These are phyloP conservation scores for Lagenorhynchus albirostris DNA, from an alignment of 2,113 vertebrate genomes.

Conservation along the genomic window DNA sequence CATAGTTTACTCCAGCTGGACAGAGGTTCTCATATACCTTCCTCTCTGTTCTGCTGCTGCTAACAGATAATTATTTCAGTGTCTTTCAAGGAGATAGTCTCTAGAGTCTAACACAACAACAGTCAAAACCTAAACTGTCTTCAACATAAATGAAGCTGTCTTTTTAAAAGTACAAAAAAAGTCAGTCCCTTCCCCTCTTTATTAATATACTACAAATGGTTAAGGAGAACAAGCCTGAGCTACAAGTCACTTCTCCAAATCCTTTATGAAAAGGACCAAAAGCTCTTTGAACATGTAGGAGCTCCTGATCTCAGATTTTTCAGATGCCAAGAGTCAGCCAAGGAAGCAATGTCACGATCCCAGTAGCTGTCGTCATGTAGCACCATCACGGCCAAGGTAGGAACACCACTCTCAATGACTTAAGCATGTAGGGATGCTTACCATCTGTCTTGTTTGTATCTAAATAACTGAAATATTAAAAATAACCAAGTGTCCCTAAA, in stretches of 20 bases:
- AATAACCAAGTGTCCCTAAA: not conserved
- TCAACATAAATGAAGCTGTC: not conserved
- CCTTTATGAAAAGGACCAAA: not conserved
- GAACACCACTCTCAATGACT: not conserved
- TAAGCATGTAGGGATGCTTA: not conserved
- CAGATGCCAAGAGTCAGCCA: not conserved
- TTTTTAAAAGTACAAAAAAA: not conserved
- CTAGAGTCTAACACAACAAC: not conserved
- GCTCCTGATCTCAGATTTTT: not conserved
- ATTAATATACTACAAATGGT: not conserved
- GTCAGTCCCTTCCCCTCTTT: not conserved
- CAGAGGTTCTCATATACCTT: not conserved
- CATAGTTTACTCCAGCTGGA: not conserved
- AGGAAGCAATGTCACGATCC: not conserved
- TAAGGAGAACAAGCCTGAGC: not conserved
- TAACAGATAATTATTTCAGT: not conserved
- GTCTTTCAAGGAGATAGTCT: not conserved
- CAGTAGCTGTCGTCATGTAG: not conserved
- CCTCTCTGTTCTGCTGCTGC: not conserved
- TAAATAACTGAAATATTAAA: not conserved
- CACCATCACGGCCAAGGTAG: accelerated
- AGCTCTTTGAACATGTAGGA: not conserved
- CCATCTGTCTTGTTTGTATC: not conserved
- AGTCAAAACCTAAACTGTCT: not conserved
- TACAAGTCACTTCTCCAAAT: not conserved